phyloP scores from a whole-genome alignment of 2,113 vertebrate genomes.

The Sturnira hondurensis region DNA sequence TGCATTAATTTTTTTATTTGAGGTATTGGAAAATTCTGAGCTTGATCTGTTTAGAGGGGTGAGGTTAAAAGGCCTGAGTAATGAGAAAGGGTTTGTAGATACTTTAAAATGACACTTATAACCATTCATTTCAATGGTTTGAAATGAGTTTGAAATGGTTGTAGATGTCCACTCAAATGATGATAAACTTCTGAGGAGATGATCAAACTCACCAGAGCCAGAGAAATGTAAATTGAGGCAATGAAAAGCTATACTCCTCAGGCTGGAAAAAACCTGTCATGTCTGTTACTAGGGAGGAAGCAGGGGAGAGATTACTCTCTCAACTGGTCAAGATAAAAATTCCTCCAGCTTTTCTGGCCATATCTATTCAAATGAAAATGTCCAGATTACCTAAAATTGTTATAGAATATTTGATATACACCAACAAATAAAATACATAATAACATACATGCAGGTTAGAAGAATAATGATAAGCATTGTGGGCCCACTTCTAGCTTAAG shows the following conservation, averaged over 20 bases:
- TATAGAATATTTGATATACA: neutral
- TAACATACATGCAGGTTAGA: neutral
- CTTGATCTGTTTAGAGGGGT: neutral
- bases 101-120: neutral
- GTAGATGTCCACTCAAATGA: neutral
- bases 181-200: neutral
- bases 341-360: neutral
- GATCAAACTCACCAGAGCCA: neutral
- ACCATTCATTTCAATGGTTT: neutral
- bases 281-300: neutral
- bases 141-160: no score
- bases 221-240: neutral
- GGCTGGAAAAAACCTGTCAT: neutral
- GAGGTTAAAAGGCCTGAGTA: neutral
- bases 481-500: neutral
- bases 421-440: neutral
- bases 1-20: neutral
- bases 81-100: neutral
- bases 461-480: neutral
- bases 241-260: neutral
- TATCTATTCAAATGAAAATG: neutral
- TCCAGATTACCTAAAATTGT: neutral
- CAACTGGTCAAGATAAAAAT: neutral
- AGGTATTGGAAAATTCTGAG: neutral
- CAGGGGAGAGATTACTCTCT: neutral